Percentiles rank a stretch among this genome's conserved stretches.
Conservation (phyloP, 2,888 invertebrate species). For the Athripsodes cinereus region DNA sequence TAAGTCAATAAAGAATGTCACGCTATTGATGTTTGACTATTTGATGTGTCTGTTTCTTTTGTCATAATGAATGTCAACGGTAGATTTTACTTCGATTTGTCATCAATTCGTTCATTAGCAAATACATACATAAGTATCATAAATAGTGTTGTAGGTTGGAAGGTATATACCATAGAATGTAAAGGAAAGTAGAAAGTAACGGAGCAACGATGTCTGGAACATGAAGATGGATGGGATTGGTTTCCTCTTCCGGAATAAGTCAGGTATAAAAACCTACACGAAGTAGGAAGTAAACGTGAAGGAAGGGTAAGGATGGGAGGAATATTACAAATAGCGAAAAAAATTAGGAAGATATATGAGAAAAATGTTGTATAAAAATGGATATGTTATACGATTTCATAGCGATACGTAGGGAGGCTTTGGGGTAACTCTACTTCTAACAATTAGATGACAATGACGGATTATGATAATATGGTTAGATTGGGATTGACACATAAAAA, state of each 20-base stretch:
- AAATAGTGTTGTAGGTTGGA: too few relatives aligned
- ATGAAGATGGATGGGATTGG: not conserved
- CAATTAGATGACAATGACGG: too few relatives aligned
- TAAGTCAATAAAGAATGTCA: too few relatives aligned
- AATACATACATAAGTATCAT: too few relatives aligned
- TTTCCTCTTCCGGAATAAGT: not conserved
- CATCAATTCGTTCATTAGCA: not conserved
- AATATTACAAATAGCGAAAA: not conserved
- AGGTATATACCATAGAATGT: too few relatives aligned
- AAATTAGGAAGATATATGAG: not conserved
- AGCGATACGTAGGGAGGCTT: too few relatives aligned
- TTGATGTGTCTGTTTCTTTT: too few relatives aligned
- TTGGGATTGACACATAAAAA: too few relatives aligned
- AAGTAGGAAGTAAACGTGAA: not conserved
- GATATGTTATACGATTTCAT: too few relatives aligned
- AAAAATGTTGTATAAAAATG: not conserved
- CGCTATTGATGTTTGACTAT: too few relatives aligned
- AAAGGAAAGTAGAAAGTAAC: not conserved
- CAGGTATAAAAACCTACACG: not conserved
- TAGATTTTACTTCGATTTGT: not conserved
- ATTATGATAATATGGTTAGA: too few relatives aligned
- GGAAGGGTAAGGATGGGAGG: not conserved
- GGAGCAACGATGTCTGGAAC: not conserved
- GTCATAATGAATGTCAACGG: not conserved
- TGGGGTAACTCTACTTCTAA: too few relatives aligned